Evolutionary conservation across 1,140 invertebrate genomes (phyloP).

Genomic region (Drosophila sproati): DNA sequence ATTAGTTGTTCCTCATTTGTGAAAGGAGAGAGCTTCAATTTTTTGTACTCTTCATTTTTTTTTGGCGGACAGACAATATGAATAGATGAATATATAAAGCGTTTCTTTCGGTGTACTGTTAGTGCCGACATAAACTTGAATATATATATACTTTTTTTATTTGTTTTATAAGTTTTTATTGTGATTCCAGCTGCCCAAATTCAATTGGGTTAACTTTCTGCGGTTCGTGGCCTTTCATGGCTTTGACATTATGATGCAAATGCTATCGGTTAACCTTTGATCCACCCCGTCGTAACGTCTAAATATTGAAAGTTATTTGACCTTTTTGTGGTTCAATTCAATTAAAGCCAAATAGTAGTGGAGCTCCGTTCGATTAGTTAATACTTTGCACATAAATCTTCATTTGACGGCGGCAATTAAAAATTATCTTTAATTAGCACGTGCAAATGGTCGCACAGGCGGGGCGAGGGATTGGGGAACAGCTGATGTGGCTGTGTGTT

Average conservation of each 20-base stretch:
- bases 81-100: neutral
- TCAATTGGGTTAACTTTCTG: conserved; percentile 66
- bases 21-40: conserved; percentile 8
- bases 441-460: conserved; percentile 33
- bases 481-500: neutral
- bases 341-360: conserved; percentile 29
- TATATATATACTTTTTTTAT: conserved; percentile 3
- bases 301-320: conserved; percentile 14
- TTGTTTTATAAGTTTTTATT: conserved; percentile 9
- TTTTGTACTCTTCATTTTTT: conserved; percentile 4
- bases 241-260: conserved; percentile 55
- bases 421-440: conserved; percentile 80
- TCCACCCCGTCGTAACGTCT: neutral
- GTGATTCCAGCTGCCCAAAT: conserved; percentile 34
- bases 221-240: conserved; percentile 26
- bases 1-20: too few species aligned
- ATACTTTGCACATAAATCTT: conserved; percentile 69
- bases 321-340: conserved; percentile 31
- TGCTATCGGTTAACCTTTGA: conserved; percentile 30
- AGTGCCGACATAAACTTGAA: conserved; percentile 9
- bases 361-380: conserved; percentile 52
- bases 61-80: conserved; percentile 11
- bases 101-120: conserved; percentile 28
- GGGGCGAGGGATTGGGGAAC: neutral
- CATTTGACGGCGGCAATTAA: conserved; percentile 73